Conservation (phyloP, 2,113 vertebrate species). For the Catagonus wagneri region DNA sequence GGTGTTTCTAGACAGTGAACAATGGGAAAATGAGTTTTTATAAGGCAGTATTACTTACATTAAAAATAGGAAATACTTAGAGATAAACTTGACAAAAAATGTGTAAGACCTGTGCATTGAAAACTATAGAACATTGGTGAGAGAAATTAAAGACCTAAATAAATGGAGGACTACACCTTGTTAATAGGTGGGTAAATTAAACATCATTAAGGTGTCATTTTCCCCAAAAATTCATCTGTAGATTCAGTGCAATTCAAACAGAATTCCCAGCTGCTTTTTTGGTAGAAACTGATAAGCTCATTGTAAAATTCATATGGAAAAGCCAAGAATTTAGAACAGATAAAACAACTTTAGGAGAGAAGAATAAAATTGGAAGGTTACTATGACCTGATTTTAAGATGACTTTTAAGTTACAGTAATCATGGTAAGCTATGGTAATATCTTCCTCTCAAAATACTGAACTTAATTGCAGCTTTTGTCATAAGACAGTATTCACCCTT, state of each 20-base stretch:
- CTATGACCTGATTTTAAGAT: background rate
- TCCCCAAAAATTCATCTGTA: background rate
- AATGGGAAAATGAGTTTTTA: slow-evolving; percentile 27
- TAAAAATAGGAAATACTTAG: slow-evolving; percentile 39
- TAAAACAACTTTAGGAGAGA: slow-evolving; percentile 20
- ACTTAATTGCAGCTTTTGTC: background rate
- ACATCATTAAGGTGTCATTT: background rate
- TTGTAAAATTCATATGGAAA: slow-evolving; percentile 28
- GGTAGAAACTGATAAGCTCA: background rate
- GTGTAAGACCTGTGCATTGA: background rate
- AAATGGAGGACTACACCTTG: slow-evolving; percentile 1
- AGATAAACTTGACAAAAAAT: slow-evolving; percentile 18
- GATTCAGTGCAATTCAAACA: background rate
- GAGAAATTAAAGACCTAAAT: slow-evolving; percentile 23
- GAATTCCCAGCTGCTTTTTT: background rate
- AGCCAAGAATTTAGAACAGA: background rate
- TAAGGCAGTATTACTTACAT: background rate
- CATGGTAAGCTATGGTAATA: background rate
- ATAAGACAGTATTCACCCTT: background rate
- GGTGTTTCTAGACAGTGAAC: slow-evolving; percentile 34
- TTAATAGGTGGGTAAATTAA: background rate
- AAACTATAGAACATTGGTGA: background rate
- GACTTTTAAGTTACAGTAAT: background rate
- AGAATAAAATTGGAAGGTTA: background rate
- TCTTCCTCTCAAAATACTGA: slow-evolving; percentile 12